Evolutionary conservation across 2,797 vertebrate species (phyloP).

Genomic region (Aphelocoma californica): DNA sequence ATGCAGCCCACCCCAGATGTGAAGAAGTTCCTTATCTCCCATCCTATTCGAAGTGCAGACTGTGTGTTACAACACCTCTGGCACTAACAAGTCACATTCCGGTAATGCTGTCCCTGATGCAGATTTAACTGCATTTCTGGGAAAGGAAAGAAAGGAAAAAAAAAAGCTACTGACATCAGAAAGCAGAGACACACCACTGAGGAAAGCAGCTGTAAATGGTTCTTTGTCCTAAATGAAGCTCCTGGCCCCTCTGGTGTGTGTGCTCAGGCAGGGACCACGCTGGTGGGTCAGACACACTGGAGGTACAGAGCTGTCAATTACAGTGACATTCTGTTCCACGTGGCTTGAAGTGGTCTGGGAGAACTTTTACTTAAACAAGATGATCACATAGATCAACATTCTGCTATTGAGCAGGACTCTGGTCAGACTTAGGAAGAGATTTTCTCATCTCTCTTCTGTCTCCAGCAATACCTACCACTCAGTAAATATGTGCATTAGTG

Average conservation of each 20-base stretch:
- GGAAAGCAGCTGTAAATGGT: background rate
- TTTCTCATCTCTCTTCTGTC: background rate
- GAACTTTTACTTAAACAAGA: background rate
- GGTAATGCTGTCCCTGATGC: background rate
- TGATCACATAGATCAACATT: background rate
- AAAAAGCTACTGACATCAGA: background rate
- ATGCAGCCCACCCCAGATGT: constrained; percentile 28
- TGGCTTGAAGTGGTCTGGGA: background rate
- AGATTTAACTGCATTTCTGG: background rate
- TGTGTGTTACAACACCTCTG: background rate
- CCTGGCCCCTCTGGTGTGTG: background rate
- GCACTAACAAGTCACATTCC: background rate
- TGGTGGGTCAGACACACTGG: background rate
- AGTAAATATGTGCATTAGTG: background rate
- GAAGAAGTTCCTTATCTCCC: constrained; percentile 36
- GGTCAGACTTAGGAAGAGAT: background rate
- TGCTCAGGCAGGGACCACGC: background rate
- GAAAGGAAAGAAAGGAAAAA: background rate
- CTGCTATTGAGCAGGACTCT: background rate
- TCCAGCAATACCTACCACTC: background rate
- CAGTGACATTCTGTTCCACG: background rate
- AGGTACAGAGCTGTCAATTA: background rate
- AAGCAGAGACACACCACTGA: background rate
- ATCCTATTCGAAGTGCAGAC: background rate
- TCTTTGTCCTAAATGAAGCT: background rate